Evolutionary conservation across 2,888 invertebrate species (phyloP).

Genomic region (Theretra japonica): DNA sequence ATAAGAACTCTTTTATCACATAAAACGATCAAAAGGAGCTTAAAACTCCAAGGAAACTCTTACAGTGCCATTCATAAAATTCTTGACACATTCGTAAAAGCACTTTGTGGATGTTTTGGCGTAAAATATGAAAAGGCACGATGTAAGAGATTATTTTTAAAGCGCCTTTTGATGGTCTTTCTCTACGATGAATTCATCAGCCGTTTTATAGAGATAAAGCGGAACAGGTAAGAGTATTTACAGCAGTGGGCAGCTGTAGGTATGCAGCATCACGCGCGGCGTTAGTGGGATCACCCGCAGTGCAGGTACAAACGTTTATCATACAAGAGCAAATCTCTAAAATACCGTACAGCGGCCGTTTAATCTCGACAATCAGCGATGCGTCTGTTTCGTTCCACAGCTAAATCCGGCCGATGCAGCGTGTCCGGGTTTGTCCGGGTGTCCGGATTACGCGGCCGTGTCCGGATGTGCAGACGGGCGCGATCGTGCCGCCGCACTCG

Average conservation of each 20-base stretch:
- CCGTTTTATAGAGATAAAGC: not conserved
- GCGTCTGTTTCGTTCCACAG: constrained; percentile 73
- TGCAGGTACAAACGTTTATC: constrained; percentile 36
- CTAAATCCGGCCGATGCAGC: constrained; percentile 60
- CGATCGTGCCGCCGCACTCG: constrained; percentile 75
- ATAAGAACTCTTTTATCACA: constrained; percentile 22
- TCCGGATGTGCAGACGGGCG: constrained; percentile 63
- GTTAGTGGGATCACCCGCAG: constrained; percentile 25
- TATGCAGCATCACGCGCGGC: not conserved
- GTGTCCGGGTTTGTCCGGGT: constrained; percentile 52
- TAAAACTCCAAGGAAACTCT: constrained; percentile 31
- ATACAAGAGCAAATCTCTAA: constrained; percentile 59
- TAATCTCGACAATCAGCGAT: constrained; percentile 77
- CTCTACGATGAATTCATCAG: too few relatives aligned
- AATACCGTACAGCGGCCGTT: constrained; percentile 55
- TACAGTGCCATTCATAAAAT: constrained; percentile 25
- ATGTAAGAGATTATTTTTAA: not conserved
- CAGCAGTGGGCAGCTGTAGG: not conserved
- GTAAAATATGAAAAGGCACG: not conserved
- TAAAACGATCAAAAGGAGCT: constrained; percentile 25
- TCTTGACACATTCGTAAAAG: not conserved
- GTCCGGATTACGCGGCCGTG: constrained; percentile 65
- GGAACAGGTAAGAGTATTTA: not conserved
- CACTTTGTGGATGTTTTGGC: not conserved
- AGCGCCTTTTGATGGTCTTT: too few relatives aligned